phyloP scores from a whole-genome alignment of 2,888 invertebrate species.

The Patella depressa region DNA sequence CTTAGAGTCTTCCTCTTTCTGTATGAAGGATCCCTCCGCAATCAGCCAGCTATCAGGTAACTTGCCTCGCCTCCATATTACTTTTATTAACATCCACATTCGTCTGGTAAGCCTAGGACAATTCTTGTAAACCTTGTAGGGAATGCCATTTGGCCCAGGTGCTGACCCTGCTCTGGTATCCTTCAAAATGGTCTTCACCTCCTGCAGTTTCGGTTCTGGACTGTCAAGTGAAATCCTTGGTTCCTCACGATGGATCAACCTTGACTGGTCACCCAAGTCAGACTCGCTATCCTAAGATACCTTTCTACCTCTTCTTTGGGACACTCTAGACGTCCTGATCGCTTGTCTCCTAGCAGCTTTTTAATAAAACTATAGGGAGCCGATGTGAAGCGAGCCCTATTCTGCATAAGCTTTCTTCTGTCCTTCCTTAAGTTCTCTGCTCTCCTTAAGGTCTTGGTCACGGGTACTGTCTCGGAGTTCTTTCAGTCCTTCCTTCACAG shows the following conservation, averaged over 20 bases:
- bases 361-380: background rate
- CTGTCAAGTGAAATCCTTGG: background rate
- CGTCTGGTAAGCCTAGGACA: conserved; percentile 27
- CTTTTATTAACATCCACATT: conserved; percentile 26
- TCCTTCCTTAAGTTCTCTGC: too few relatives aligned
- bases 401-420: too few relatives aligned
- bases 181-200: conserved; percentile 18
- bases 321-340: background rate
- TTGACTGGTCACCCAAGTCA: background rate
- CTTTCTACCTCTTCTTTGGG: background rate
- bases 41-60: conserved; percentile 22
- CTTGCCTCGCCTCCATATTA: conserved; percentile 25
- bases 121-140: conserved; percentile 36
- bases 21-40: conserved; percentile 30
- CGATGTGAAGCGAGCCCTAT: too few relatives aligned
- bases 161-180: conserved; percentile 29
- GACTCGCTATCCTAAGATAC: background rate
- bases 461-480: too few relatives aligned
- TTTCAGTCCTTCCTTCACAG: too few relatives aligned
- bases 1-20: conserved; percentile 29
- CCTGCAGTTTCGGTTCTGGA: conserved; percentile 24
- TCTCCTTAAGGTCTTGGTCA: too few relatives aligned
- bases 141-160: conserved; percentile 32
- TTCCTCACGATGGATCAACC: background rate
- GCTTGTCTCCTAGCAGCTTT: background rate